Evolutionary conservation across 2,113 vertebrate genomes (phyloP).

Genomic region (Hydrolagus affinis): DNA sequence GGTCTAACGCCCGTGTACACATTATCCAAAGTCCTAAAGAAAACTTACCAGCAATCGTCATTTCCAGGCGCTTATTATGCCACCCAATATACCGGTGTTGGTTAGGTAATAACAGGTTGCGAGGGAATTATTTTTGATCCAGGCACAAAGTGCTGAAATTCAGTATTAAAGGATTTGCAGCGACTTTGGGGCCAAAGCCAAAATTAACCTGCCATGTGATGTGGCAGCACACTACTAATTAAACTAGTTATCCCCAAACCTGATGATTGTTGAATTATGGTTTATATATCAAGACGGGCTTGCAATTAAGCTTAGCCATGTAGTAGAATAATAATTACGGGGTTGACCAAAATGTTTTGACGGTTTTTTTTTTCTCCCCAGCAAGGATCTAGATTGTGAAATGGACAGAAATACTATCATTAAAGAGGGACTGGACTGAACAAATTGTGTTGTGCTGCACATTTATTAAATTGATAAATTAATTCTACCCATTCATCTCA

Average conservation of each 20-base stretch:
- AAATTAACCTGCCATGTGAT: conserved; percentile 10
- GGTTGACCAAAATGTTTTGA: background rate
- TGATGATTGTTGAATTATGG: background rate
- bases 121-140: background rate
- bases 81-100: background rate
- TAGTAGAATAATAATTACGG: background rate
- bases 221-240: background rate
- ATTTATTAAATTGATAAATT: background rate
- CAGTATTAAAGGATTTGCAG: background rate
- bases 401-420: background rate
- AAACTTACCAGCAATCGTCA: background rate
- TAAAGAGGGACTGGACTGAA: background rate
- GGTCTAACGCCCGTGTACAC: background rate
- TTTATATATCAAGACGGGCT: background rate
- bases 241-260: background rate
- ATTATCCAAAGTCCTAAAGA: background rate
- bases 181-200: background rate
- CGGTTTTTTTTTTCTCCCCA: background rate
- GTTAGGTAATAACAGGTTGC: background rate
- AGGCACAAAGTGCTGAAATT: background rate
- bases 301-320: conserved; percentile 1
- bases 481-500: too few species aligned
- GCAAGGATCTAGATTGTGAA: background rate
- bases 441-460: background rate
- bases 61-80: background rate